Conservation (phyloP, 2,113 vertebrate species). For the Zosterops lateralis region DNA sequence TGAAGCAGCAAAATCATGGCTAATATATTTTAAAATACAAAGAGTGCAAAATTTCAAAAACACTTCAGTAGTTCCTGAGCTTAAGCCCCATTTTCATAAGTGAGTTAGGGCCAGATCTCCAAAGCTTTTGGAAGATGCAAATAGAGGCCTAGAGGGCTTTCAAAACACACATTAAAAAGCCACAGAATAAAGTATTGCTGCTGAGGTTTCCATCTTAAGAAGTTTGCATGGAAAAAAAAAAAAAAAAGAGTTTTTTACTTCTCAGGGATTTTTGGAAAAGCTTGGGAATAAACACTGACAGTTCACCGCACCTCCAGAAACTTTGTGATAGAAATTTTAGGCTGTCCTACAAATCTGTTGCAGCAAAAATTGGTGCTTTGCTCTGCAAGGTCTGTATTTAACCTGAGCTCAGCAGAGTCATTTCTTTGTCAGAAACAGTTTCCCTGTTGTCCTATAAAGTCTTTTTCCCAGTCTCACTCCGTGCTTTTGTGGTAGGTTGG, state of each 20-base stretch:
- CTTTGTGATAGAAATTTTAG: neutral
- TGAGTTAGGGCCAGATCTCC: slow-evolving; percentile 20
- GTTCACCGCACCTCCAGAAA: neutral
- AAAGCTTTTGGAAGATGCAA: slow-evolving; percentile 45
- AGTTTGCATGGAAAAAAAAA: slow-evolving; percentile 5
- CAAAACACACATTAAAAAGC: neutral
- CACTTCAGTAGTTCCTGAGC: neutral
- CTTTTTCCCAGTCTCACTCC: neutral
- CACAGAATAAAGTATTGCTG: neutral
- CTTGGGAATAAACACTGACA: neutral
- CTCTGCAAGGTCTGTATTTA: neutral
- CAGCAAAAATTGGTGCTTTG: neutral
- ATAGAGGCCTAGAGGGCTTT: slow-evolving; percentile 28
- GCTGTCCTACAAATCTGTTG: neutral
- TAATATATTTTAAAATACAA: neutral
- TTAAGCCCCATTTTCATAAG: slow-evolving; percentile 33
- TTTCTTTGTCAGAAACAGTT: neutral
- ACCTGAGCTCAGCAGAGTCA: neutral
- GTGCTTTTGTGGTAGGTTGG: slow-evolving; percentile 21
- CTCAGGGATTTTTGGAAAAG: neutral
- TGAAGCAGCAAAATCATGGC: slow-evolving; percentile 1
- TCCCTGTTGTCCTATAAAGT: neutral
- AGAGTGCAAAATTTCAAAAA: slow-evolving; percentile 10
- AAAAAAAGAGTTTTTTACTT: neutral
- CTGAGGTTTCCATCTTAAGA: slow-evolving; percentile 24